Evolutionary conservation across 2,888 invertebrate genomes (phyloP), one percentile per base, ranked within the genome.

Genomic region (Ichneumon xanthorius): DNA sequence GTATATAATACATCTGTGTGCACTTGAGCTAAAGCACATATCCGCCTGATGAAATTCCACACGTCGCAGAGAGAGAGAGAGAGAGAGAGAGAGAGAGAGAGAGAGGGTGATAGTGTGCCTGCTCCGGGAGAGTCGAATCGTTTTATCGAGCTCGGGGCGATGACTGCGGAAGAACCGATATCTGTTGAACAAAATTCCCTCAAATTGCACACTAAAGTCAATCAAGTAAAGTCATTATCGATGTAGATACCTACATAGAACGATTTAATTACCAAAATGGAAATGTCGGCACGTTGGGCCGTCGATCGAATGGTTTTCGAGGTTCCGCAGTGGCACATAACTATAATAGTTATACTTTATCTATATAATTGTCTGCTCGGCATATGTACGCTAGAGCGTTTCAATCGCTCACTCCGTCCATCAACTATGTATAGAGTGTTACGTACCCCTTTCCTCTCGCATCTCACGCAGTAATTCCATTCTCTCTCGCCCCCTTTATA

Each of bases 231-330:
- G 19, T 67, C 58, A 77, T 77, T 79, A 61, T 70, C 71, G 40
- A 71, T 53, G 65, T 26, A 22, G 4, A 9, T 50, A 30, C 37
- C 14, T 33, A 72, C 22, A 65, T 67, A 87, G 87, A 88, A 88
- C 88, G 89, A 91, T 92, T 92, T 92, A 93, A 93, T 93, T 93
- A 90, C 86, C 91, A 90, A 93, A 92, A 92, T 89, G 90, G 88
- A 88, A 88, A 90, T 92, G 90, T 90, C 89, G 90, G 89, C 92
- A 92, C 92, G 92, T 92, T 86, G 88, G 72, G 87, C 61, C 81
- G 82, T 87, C 78, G 79, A 45, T 61, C 16, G 75, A 58, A 9
- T 26, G 9, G 26, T 58, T 58, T 58, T 58, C 26, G 22, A 58
- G 22, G 14, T 58, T 26, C 9, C 58, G 58, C 58, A 14, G 58